Conservation (phyloP, 2,113 vertebrate genomes). For the Cryptomyrus ogoouensis region DNA sequence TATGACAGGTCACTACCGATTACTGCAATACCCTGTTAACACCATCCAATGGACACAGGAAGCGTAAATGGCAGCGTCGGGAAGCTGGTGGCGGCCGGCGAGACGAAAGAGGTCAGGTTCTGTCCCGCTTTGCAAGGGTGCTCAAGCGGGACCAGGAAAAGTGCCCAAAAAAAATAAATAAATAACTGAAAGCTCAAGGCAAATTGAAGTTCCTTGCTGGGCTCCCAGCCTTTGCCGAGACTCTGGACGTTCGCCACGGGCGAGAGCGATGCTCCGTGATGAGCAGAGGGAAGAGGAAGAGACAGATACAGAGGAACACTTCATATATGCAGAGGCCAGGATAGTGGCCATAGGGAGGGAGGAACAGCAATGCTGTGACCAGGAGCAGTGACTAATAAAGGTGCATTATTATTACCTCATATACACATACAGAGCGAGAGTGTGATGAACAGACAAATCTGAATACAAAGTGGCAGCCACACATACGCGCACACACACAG, state of each 20-base stretch:
- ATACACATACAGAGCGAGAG: neutral
- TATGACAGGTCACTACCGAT: neutral
- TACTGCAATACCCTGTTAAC: neutral
- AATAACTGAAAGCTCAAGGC: neutral
- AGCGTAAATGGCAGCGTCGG: neutral
- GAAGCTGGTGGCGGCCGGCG: neutral
- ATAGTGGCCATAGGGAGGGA: neutral
- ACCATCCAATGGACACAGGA: neutral
- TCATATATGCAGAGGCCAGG: neutral
- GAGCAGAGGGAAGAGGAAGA: neutral
- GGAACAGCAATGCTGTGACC: neutral
- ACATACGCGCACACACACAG: neutral
- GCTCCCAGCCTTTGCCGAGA: neutral
- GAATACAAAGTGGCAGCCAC: neutral
- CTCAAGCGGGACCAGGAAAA: neutral
- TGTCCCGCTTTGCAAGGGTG: neutral
- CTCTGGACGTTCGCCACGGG: conserved; percentile 18
- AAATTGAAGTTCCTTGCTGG: neutral
- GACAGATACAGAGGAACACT: neutral
- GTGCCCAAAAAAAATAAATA: neutral
- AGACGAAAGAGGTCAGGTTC: neutral
- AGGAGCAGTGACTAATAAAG: neutral
- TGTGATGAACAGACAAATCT: neutral
- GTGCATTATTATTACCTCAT: neutral
- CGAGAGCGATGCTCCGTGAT: conserved; percentile 9